phyloP scores from a whole-genome alignment of 2,797 vertebrate genomes.

The Tokudaia muenninki region DNA sequence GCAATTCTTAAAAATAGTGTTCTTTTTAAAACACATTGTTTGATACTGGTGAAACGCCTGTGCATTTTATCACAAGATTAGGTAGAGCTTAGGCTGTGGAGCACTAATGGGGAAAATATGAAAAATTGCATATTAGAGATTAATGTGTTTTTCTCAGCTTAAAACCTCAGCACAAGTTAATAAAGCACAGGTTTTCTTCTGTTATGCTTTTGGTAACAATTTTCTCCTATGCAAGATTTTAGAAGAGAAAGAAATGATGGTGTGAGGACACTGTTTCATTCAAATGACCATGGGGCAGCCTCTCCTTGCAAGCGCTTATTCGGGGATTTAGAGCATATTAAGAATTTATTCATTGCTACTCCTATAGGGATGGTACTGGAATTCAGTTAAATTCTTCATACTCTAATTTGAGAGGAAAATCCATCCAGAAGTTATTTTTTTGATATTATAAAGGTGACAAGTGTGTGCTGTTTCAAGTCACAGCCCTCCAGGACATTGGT shows the following conservation, averaged over 20 bases:
- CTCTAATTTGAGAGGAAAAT: conserved; percentile 44
- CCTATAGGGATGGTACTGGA: neutral
- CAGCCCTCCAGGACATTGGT: neutral
- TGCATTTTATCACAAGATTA: neutral
- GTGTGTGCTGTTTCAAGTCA: neutral
- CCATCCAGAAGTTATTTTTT: neutral
- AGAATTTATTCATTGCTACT: neutral
- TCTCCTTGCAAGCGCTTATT: conserved; percentile 32
- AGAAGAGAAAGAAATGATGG: neutral
- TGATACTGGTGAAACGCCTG: neutral
- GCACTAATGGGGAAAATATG: neutral
- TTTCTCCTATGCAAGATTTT: neutral
- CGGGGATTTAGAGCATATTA: neutral
- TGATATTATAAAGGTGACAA: neutral
- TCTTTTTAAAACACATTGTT: neutral
- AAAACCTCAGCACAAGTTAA: neutral
- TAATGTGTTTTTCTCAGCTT: conserved; percentile 24
- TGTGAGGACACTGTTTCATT: neutral
- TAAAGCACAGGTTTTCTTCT: neutral
- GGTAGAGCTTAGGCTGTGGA: neutral
- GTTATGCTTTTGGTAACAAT: neutral
- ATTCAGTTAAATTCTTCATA: conserved; percentile 29
- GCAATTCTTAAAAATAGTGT: neutral
- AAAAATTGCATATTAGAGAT: neutral
- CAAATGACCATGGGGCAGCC: neutral